These are phyloP conservation scores for Drosophila testacea DNA, from an alignment of 2,888 invertebrate genomes.

Conservation along the genomic window DNA sequence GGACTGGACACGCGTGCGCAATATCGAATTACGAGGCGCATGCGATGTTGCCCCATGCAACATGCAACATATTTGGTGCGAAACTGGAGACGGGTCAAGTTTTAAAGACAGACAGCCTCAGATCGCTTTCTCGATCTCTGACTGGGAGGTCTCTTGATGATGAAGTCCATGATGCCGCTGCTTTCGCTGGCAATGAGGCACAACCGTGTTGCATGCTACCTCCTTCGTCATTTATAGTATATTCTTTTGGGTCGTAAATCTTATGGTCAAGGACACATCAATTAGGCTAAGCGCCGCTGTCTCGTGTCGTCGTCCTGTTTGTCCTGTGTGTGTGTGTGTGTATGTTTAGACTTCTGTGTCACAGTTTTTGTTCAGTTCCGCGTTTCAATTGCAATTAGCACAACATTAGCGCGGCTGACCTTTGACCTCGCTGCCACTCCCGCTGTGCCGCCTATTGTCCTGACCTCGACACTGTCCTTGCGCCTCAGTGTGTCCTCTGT, in stretches of 20 bases:
- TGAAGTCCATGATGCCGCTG: conserved; percentile 20
- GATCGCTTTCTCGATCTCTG: conserved; percentile 24
- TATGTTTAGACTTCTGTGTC: conserved; percentile 54
- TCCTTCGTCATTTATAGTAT: conserved; percentile 21
- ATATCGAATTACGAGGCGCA: conserved; percentile 63
- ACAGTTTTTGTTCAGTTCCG: conserved; percentile 11
- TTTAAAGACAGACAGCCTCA: conserved; percentile 37
- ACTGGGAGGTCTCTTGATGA: conserved; percentile 43
- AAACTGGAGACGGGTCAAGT: conserved; percentile 57
- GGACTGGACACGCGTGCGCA: conserved; percentile 72
- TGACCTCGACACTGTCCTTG: conserved; percentile 70
- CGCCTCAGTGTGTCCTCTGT: conserved; percentile 26
- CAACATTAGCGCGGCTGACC: conserved; percentile 77
- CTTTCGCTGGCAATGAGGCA: conserved; percentile 56
- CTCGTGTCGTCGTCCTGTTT: conserved; percentile 47
- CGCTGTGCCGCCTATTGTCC: conserved; percentile 63
- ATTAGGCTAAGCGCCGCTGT: conserved; percentile 73
- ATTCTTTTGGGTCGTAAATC: conserved; percentile 46
- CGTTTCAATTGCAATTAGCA: conserved; percentile 72
- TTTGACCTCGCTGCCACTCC: conserved; percentile 80
- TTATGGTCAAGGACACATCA: conserved; percentile 64
- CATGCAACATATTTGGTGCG: conserved; percentile 15
- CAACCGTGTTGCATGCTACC: conserved; percentile 33
- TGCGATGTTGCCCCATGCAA: conserved; percentile 44
- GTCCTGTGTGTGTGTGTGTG: neutral